Percentiles rank a stretch among this genome's conserved stretches.
Conservation (phyloP, 2,113 vertebrate species). For the Xiphophorus hellerii region DNA sequence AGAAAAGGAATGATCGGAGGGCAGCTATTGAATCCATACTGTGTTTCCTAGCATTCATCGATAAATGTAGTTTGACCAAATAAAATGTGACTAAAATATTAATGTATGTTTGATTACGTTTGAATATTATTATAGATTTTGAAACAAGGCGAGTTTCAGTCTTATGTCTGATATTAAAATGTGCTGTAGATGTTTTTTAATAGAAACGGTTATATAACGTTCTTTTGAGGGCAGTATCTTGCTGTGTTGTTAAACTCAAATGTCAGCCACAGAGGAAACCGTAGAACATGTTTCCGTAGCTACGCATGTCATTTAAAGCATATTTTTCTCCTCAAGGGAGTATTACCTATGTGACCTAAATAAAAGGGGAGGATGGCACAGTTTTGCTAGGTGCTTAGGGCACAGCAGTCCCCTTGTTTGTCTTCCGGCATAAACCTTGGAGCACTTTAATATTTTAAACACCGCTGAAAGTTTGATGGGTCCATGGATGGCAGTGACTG, state of each 20-base stretch:
- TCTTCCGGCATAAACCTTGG: slow-evolving; percentile 55
- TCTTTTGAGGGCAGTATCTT: slow-evolving; percentile 17
- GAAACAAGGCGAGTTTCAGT: not conserved
- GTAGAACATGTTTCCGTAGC: slow-evolving; percentile 23
- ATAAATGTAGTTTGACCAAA: slow-evolving; percentile 29
- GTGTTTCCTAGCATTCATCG: slow-evolving; percentile 55
- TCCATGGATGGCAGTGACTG: slow-evolving; percentile 31
- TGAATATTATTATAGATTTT: slow-evolving; percentile 5
- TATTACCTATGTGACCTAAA: slow-evolving; percentile 42
- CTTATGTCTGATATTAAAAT: slow-evolving; percentile 19
- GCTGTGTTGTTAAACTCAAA: slow-evolving; percentile 4
- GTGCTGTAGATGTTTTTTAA: slow-evolving; percentile 31
- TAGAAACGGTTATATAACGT: slow-evolving; percentile 36
- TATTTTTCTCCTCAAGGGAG: slow-evolving; percentile 45
- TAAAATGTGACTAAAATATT: slow-evolving; percentile 30
- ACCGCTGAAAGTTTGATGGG: slow-evolving; percentile 73
- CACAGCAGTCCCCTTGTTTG: slow-evolving; percentile 59
- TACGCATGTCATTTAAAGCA: slow-evolving; percentile 48
- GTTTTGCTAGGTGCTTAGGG: slow-evolving; percentile 65
- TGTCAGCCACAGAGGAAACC: slow-evolving; percentile 20
- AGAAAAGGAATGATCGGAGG: slow-evolving; percentile 57
- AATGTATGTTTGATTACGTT: not conserved
- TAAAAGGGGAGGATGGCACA: slow-evolving; percentile 49
- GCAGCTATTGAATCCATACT: slow-evolving; percentile 35
- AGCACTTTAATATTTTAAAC: slow-evolving; percentile 77